Evolutionary conservation across 2,888 invertebrate species (phyloP).

Genomic region (Chirona hameri): DNA sequence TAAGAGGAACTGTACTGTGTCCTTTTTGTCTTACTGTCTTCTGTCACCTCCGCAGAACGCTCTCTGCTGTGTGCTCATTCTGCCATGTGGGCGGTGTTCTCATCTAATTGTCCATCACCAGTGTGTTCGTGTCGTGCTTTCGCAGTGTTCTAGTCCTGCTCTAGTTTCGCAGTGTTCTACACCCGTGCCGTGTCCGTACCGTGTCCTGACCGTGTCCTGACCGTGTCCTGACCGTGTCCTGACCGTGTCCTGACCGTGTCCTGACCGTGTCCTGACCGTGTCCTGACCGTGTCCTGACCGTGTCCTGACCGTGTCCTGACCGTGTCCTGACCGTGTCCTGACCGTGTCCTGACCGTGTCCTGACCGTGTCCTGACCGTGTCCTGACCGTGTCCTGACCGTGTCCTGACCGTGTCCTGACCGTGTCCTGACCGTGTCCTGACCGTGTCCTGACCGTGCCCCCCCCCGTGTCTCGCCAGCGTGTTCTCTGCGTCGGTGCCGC

Average conservation of each 20-base stretch:
- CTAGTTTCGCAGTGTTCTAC: no score
- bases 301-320: neutral
- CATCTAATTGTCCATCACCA: no score
- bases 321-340: no score
- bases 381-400: neutral
- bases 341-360: neutral
- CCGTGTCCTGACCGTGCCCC: neutral
- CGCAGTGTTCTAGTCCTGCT: no score
- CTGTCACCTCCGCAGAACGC: no score
- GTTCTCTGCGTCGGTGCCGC: conserved; percentile 39
- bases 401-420: neutral
- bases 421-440: neutral
- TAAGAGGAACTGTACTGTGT: no score
- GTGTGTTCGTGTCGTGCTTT: no score
- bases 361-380: no score
- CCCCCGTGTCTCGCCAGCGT: conserved; percentile 9
- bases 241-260: neutral
- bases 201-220: neutral
- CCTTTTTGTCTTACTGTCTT: no score
- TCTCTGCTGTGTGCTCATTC: no score
- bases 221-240: neutral
- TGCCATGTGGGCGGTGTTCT: no score
- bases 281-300: neutral
- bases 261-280: neutral
- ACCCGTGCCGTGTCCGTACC: no score